Evolutionary conservation across 2,797 vertebrate species (phyloP).

Genomic region (Scleropages formosus): DNA sequence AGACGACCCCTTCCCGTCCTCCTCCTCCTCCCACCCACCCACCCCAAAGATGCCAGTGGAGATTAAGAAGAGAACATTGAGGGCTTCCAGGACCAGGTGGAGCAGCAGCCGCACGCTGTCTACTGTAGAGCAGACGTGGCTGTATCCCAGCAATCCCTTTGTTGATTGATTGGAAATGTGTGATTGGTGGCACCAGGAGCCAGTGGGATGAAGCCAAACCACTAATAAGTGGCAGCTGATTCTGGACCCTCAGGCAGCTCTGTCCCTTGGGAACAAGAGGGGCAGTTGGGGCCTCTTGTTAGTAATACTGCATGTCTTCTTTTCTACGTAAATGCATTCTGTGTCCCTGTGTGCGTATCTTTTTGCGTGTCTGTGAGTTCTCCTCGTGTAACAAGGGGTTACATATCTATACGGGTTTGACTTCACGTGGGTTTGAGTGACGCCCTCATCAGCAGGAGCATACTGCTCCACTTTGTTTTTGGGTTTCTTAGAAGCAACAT

Average conservation of each 20-base stretch:
- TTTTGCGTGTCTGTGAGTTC: conserved; percentile 10
- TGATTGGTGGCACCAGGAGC: conserved; percentile 43
- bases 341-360: not conserved
- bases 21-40: not conserved
- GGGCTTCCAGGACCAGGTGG: conserved; percentile 49
- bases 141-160: conserved; percentile 27
- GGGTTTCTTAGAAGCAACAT: not conserved
- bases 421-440: conserved; percentile 21
- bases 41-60: not conserved
- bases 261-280: conserved; percentile 34
- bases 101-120: conserved; percentile 29
- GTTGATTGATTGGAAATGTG: conserved; percentile 56
- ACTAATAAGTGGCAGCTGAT: conserved; percentile 16
- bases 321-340: conserved; percentile 16
- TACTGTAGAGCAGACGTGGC: not conserved
- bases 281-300: conserved; percentile 25
- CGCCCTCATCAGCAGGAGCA: conserved; percentile 19
- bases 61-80: conserved; percentile 40
- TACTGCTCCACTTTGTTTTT: not conserved
- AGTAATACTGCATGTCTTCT: conserved; percentile 29
- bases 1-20: conserved; percentile 22
- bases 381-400: conserved; percentile 21
- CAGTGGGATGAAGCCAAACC: conserved; percentile 58
- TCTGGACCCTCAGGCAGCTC: conserved; percentile 23
- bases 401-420: conserved; percentile 29